A percentile compares a stretch with the other conserved stretches of the same genome.
phyloP scores from a whole-genome alignment of 1,140 invertebrate genomes.

The Drosophila insularis region DNA sequence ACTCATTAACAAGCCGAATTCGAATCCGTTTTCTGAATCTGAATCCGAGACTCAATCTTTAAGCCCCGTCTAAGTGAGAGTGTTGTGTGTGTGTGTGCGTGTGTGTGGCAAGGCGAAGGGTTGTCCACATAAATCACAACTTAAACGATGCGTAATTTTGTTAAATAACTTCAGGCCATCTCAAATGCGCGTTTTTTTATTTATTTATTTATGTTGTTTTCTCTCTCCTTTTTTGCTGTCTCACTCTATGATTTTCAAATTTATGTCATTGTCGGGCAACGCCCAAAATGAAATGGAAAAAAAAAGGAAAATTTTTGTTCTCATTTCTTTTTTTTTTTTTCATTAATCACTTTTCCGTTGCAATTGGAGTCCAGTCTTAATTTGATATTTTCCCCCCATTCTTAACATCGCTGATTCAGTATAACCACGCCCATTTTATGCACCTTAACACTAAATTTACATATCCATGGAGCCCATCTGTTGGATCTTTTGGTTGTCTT shows the following conservation, averaged over 20 bases:
- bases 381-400: conserved; percentile 31
- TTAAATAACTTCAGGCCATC: conserved; percentile 59
- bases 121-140: conserved; percentile 77
- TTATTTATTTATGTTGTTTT: conserved; percentile 70
- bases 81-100: conserved; percentile 16
- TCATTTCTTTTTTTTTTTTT: conserved; percentile 2
- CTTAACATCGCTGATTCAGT: background rate
- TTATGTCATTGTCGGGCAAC: conserved; percentile 56
- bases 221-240: conserved; percentile 13
- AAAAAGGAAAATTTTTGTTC: background rate
- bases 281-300: conserved; percentile 13
- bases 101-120: conserved; percentile 57
- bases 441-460: conserved; percentile 73
- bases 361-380: conserved; percentile 52
- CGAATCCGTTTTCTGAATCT: conserved; percentile 37
- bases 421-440: conserved; percentile 63
- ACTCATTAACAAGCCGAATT: conserved; percentile 78
- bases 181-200: conserved; percentile 36
- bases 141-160: conserved; percentile 79
- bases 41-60: conserved; percentile 50
- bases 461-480: conserved; percentile 28
- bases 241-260: conserved; percentile 30
- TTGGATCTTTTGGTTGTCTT: conserved; percentile 18
- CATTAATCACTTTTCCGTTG: conserved; percentile 38
- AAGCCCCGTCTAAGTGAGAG: conserved; percentile 34